Evolutionary conservation across 2,888 invertebrate species (phyloP).

Genomic region (Theretra japonica): DNA sequence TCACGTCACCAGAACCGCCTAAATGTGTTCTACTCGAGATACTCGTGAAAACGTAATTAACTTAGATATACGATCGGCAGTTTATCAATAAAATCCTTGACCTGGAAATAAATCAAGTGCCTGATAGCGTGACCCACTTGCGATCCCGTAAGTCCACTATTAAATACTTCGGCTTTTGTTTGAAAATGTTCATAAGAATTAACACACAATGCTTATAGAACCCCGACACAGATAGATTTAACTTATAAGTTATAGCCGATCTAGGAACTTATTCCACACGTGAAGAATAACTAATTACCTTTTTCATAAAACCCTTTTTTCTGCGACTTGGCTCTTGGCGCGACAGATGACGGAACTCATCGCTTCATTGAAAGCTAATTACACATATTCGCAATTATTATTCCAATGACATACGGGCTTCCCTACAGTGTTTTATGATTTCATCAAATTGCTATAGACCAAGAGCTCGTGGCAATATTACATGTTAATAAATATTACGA

Average conservation of each 20-base stretch:
- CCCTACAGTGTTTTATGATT: neutral
- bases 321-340: neutral
- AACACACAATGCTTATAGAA: too few species aligned
- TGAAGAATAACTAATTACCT: neutral
- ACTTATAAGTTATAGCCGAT: neutral
- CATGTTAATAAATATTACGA: too few species aligned
- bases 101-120: constrained; percentile 44
- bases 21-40: constrained; percentile 17
- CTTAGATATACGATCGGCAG: constrained; percentile 18
- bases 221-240: neutral
- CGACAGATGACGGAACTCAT: neutral
- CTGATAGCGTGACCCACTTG: constrained; percentile 41
- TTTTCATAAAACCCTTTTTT: neutral
- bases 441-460: neutral
- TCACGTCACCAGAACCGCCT: constrained; percentile 31
- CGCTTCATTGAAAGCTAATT: neutral
- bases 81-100: constrained; percentile 53
- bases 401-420: neutral
- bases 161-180: constrained; percentile 13
- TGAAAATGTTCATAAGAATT: constrained; percentile 2
- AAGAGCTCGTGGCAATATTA: too few species aligned
- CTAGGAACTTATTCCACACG: neutral
- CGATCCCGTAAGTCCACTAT: constrained; percentile 28
- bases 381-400: neutral
- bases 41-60: constrained; percentile 17